Evolutionary conservation across 2,797 vertebrate species (phyloP).

Genomic region (Galagoides demidoff): DNA sequence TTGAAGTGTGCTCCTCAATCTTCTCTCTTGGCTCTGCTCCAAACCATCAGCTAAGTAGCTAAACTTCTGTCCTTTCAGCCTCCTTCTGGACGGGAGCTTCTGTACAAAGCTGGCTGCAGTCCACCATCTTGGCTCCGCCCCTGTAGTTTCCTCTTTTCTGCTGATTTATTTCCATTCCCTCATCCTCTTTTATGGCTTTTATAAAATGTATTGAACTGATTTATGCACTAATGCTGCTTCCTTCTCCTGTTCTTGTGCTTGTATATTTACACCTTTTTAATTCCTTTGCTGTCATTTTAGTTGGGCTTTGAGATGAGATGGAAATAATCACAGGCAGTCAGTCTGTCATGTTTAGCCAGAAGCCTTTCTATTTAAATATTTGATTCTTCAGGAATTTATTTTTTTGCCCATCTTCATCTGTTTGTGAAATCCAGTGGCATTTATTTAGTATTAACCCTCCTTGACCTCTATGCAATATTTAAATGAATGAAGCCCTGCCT

Average conservation of each 20-base stretch:
- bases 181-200: background rate
- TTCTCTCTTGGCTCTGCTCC: too few relatives aligned
- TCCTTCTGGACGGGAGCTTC: too few relatives aligned
- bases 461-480: slow-evolving; percentile 47
- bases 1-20: too few relatives aligned
- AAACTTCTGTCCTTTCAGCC: too few relatives aligned
- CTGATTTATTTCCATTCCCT: background rate
- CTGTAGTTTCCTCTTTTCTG: background rate
- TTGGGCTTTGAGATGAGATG: background rate
- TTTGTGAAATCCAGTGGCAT: slow-evolving; percentile 20
- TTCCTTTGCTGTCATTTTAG: background rate
- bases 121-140: too few relatives aligned
- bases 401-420: background rate
- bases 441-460: slow-evolving; percentile 25
- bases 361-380: slow-evolving; percentile 36
- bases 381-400: background rate
- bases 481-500: background rate
- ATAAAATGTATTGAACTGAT: background rate
- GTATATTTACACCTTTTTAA: background rate
- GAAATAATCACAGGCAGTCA: background rate
- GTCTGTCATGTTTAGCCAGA: background rate
- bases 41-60: too few relatives aligned
- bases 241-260: background rate
- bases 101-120: too few relatives aligned
- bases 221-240: background rate